These are phyloP conservation scores for Capromys pilorides DNA, from an alignment of 2,797 vertebrate species.

Conservation along the genomic window DNA sequence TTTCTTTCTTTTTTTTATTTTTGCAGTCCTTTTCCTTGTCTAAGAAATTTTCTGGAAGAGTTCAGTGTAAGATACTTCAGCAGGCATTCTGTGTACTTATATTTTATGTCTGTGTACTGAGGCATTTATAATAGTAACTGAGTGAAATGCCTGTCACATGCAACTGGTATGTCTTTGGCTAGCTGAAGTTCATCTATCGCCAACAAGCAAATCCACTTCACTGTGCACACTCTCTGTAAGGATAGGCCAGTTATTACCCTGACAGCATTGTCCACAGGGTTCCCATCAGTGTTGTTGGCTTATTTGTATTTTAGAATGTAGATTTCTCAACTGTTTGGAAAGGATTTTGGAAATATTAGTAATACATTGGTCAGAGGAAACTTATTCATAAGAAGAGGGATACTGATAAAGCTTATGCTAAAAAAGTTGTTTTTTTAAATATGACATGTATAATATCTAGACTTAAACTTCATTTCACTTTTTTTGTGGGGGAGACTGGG, in stretches of 20 bases:
- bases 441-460: not conserved
- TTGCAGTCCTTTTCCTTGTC: not conserved
- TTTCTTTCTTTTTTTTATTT: no score
- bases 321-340: not conserved
- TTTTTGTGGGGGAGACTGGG: no score
- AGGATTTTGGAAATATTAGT: not conserved
- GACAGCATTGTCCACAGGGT: not conserved
- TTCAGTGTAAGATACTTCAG: not conserved
- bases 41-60: not conserved
- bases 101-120: not conserved
- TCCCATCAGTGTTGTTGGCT: not conserved
- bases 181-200: not conserved
- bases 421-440: conserved; percentile 15
- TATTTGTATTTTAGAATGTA: not conserved
- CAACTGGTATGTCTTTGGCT: not conserved
- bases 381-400: not conserved
- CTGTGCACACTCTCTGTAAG: not conserved
- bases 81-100: not conserved
- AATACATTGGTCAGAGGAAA: not conserved
- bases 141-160: not conserved
- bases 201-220: not conserved
- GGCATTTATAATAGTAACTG: not conserved
- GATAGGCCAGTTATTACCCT: not conserved
- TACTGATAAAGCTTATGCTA: not conserved
- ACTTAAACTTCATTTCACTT: not conserved